Percentiles rank a stretch among this genome's conserved stretches.
Evolutionary conservation across 2,113 vertebrate genomes (phyloP).

Genomic region (Anhinga rufa): DNA sequence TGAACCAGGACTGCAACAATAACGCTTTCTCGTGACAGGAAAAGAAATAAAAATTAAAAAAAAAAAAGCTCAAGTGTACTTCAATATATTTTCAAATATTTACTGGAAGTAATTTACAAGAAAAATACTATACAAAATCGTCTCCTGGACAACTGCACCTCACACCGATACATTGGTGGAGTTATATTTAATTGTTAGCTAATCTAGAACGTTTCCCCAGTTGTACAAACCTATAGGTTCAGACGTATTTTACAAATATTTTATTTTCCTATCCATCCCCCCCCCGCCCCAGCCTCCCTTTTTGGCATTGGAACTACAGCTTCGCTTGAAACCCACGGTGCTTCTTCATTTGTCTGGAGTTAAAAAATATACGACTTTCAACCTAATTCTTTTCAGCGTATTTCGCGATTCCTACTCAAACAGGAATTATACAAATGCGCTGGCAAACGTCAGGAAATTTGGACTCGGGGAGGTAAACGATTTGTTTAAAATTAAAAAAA

Average conservation of each 20-base stretch:
- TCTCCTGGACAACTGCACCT: constrained; percentile 93
- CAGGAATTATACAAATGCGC: constrained; percentile 31
- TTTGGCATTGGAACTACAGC: constrained; percentile 72
- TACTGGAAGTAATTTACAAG: constrained; percentile 98
- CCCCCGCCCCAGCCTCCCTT: not conserved
- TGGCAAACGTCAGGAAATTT: not conserved
- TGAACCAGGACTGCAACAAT: constrained; percentile 87
- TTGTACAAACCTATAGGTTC: constrained; percentile 80
- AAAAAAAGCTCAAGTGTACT: constrained; percentile 83
- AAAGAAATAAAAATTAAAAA: constrained; percentile 53
- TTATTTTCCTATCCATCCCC: not conserved
- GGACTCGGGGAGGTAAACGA: constrained; percentile 19
- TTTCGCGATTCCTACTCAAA: constrained; percentile 46
- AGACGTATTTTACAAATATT: constrained; percentile 72
- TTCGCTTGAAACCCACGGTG: constrained; percentile 51
- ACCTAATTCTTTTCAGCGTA: constrained; percentile 29
- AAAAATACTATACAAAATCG: constrained; percentile 99
- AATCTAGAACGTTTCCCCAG: constrained; percentile 86
- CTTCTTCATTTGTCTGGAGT: constrained; percentile 53
- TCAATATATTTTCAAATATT: constrained; percentile 98
- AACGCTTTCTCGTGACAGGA: constrained; percentile 80
- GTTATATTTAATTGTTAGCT: constrained; percentile 78
- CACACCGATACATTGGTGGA: constrained; percentile 83
- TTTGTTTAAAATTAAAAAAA: not conserved
- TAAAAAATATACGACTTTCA: constrained; percentile 47